Conservation (phyloP, 2,888 invertebrate genomes). For the Phyllotreta cruciferae region DNA sequence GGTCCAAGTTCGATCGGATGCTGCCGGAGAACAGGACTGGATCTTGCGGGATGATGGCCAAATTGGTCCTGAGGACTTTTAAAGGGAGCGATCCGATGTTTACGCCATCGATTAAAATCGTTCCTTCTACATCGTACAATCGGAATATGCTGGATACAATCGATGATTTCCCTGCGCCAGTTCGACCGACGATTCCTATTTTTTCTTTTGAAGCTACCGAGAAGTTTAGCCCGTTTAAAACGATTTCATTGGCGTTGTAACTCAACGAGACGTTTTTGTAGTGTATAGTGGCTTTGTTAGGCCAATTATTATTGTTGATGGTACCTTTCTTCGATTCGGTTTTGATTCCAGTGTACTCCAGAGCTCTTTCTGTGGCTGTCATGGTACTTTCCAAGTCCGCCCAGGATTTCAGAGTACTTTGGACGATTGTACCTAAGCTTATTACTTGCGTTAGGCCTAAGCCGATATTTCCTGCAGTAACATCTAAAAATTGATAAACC, state of each 20-base stretch:
- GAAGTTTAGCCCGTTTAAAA: constrained; percentile 75
- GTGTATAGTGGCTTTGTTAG: constrained; percentile 70
- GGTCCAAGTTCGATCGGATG: constrained; percentile 87
- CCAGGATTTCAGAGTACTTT: constrained; percentile 77
- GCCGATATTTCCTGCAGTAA: constrained; percentile 47
- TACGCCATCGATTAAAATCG: constrained; percentile 79
- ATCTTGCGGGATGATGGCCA: constrained; percentile 87
- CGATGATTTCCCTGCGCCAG: constrained; percentile 84
- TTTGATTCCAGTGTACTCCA: constrained; percentile 60
- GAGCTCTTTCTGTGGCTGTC: constrained; percentile 87
- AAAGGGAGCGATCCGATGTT: constrained; percentile 74
- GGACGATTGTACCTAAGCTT: constrained; percentile 71
- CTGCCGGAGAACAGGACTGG: constrained; percentile 87
- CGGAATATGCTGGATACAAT: constrained; percentile 80
- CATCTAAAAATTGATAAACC: too few species aligned
- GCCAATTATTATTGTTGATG: constrained; percentile 74
- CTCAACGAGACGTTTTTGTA: constrained; percentile 74
- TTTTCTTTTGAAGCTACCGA: constrained; percentile 72
- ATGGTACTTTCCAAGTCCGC: constrained; percentile 82
- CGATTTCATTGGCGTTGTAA: constrained; percentile 75
- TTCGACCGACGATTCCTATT: constrained; percentile 82
- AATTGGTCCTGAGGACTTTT: constrained; percentile 74
- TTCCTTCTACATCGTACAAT: constrained; percentile 77
- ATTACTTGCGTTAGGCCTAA: constrained; percentile 83
- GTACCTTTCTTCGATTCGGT: constrained; percentile 50